Percentiles rank a stretch among this genome's conserved stretches.
phyloP scores from a whole-genome alignment of 2,113 vertebrate genomes.

The Lophochroa leadbeateri region DNA sequence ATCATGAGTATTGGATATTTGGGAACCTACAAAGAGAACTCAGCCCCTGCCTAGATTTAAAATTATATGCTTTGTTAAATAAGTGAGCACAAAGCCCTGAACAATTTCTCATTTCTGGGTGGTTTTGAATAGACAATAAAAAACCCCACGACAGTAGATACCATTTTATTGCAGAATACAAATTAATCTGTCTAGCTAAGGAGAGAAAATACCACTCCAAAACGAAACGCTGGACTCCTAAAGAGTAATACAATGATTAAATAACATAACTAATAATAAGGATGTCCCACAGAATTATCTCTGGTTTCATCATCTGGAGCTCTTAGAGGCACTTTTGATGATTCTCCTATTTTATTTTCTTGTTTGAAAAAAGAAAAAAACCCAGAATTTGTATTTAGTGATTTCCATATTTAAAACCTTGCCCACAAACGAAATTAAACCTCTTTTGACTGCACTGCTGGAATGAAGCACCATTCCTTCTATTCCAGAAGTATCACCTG shows the following conservation, averaged over 20 bases:
- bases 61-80: not conserved
- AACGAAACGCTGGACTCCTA: not conserved
- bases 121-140: constrained; percentile 23
- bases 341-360: not conserved
- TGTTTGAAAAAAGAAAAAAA: not conserved
- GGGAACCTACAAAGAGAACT: not conserved
- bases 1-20: not conserved
- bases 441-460: not conserved
- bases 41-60: not conserved
- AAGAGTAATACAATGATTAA: not conserved
- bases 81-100: not conserved
- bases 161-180: constrained; percentile 13
- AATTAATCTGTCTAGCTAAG: constrained; percentile 32
- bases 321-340: not conserved
- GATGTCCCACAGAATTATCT: not conserved
- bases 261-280: not conserved
- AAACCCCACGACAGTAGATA: not conserved
- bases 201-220: not conserved
- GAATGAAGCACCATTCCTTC: not conserved
- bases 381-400: not conserved
- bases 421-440: not conserved
- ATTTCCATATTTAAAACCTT: not conserved
- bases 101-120: not conserved
- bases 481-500: not conserved
- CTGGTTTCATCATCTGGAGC: not conserved